Percentiles rank a stretch among this genome's conserved stretches.
Evolutionary conservation across 2,888 invertebrate species (phyloP).

Genomic region (Gryllus longicercus): DNA sequence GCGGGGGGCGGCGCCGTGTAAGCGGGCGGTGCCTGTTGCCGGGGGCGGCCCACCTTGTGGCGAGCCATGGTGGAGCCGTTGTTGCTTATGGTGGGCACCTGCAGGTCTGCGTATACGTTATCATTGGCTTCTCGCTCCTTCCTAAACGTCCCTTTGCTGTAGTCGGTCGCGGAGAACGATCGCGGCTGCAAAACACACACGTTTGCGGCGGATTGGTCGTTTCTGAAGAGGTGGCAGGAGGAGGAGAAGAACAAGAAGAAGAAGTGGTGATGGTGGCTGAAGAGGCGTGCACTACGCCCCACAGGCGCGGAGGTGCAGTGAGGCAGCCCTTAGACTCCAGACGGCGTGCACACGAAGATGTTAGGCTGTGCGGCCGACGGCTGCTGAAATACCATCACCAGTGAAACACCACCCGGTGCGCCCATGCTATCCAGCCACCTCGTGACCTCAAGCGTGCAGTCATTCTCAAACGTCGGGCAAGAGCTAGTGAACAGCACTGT

Average conservation of each 20-base stretch:
- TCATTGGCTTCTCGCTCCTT: slow-evolving; percentile 37
- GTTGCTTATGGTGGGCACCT: slow-evolving; percentile 45
- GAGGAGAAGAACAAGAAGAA: background rate
- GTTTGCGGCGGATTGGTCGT: slow-evolving; percentile 12
- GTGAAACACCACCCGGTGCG: background rate
- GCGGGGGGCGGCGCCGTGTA: slow-evolving; percentile 29
- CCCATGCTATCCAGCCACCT: background rate
- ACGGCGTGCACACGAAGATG: slow-evolving; percentile 4
- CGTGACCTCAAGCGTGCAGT: background rate
- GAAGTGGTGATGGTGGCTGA: background rate
- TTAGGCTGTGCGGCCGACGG: slow-evolving; percentile 4
- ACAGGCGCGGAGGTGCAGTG: slow-evolving; percentile 28
- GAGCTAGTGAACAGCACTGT: background rate
- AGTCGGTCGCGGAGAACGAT: slow-evolving; percentile 27
- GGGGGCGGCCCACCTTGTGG: slow-evolving; percentile 27
- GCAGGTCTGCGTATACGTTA: slow-evolving; percentile 45
- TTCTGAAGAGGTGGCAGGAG: background rate
- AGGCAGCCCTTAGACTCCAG: background rate
- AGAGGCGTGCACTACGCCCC: background rate
- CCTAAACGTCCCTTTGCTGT: slow-evolving; percentile 30
- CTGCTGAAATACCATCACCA: background rate
- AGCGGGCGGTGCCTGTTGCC: slow-evolving; percentile 28
- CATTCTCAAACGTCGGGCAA: background rate
- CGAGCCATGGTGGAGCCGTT: slow-evolving; percentile 38
- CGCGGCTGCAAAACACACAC: slow-evolving; percentile 32